These are phyloP conservation scores for Tursiops truncatus DNA, from an alignment of 2,113 vertebrate species.

Conservation along the genomic window DNA sequence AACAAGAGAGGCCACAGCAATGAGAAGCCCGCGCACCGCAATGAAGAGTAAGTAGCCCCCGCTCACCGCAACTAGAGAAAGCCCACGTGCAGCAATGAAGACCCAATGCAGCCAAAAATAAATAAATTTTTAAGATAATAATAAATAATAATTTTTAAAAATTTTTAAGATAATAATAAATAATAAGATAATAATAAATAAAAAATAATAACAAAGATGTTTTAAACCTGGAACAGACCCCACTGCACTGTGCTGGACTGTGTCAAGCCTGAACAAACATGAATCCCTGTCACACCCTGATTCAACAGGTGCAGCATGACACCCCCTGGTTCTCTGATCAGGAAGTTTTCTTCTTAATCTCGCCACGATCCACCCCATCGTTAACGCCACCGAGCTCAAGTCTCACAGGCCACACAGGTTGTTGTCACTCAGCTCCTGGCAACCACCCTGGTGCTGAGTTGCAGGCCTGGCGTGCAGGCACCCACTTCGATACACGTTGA, in stretches of 20 bases:
- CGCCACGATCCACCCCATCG: accelerated
- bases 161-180: too few relatives aligned
- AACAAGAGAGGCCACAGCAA: too few relatives aligned
- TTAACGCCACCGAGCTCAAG: not conserved
- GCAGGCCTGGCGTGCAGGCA: not conserved
- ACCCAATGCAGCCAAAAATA: too few relatives aligned
- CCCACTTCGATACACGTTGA: not conserved
- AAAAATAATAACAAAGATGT: not conserved
- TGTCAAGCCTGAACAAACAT: not conserved
- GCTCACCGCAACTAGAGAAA: too few relatives aligned
- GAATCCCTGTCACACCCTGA: accelerated
- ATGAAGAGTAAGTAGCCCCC: too few relatives aligned
- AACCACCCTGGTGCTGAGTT: not conserved
- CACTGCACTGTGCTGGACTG: not conserved
- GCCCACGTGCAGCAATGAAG: too few relatives aligned
- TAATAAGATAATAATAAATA: not conserved
- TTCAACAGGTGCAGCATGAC: not conserved
- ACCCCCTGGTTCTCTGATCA: not conserved
- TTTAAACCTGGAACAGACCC: not conserved
- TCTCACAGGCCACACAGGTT: not conserved
- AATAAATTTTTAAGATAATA: too few relatives aligned
- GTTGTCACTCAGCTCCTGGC: not conserved
- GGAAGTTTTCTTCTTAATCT: not conserved
- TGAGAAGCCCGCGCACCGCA: too few relatives aligned
- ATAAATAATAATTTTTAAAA: too few relatives aligned